These are phyloP conservation scores for Okamejei kenojei DNA, from an alignment of 2,797 vertebrate genomes.

Conservation along the genomic window DNA sequence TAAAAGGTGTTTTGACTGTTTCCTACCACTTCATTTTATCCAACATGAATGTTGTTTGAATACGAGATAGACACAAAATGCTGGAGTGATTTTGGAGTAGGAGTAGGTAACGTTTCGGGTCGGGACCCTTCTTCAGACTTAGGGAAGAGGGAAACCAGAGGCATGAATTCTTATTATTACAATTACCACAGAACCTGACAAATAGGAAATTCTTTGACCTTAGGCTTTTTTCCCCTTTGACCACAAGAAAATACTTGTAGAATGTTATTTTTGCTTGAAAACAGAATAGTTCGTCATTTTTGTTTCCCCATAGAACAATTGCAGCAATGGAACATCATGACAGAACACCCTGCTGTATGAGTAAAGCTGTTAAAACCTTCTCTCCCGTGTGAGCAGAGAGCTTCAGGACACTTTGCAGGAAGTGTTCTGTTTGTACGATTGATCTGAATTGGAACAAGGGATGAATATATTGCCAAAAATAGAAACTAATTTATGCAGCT, in stretches of 20 bases:
- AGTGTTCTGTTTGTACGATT: constrained; percentile 53
- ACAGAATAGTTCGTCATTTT: background rate
- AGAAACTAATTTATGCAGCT: constrained; percentile 67
- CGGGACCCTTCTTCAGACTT: no score
- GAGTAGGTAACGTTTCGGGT: no score
- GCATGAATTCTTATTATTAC: background rate
- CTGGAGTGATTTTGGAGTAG: no score
- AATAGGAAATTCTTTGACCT: background rate
- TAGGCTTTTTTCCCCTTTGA: background rate
- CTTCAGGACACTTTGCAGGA: constrained; percentile 2
- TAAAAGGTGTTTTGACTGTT: background rate
- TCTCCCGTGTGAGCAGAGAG: constrained; percentile 8
- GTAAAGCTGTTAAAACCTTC: constrained; percentile 29
- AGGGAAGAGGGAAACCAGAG: no score
- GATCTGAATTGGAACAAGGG: constrained; percentile 57
- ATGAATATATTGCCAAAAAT: constrained; percentile 69
- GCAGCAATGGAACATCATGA: background rate
- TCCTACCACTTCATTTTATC: background rate
- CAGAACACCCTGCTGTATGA: background rate
- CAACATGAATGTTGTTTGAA: background rate
- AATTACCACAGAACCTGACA: background rate
- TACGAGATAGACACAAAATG: no score
- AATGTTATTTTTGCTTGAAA: constrained; percentile 9
- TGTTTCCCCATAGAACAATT: background rate
- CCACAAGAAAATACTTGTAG: background rate